Percentiles rank a stretch among this genome's conserved stretches.
Evolutionary conservation across 1,140 invertebrate species (phyloP).

Genomic region (Macrobrachium nipponense): DNA sequence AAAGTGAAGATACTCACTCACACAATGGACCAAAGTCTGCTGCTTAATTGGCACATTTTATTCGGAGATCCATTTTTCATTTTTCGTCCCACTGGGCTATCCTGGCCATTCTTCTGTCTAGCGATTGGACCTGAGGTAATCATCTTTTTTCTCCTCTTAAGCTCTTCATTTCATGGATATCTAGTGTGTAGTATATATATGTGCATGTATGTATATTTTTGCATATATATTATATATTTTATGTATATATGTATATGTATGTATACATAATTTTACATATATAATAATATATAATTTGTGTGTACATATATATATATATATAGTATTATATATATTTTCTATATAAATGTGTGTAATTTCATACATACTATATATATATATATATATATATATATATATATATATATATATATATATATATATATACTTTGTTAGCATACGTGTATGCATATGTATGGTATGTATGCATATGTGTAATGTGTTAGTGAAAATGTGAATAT

Average conservation of each 20-base stretch:
- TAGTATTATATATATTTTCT: too few species aligned
- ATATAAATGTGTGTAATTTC: too few species aligned
- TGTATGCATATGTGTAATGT: not conserved
- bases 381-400: conserved; percentile 16
- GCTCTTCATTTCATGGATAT: too few species aligned
- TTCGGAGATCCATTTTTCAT: too few species aligned
- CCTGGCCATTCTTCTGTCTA: too few species aligned
- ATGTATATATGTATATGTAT: conserved; percentile 3
- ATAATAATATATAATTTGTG: not conserved
- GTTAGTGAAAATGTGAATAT: not conserved
- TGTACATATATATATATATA: not conserved
- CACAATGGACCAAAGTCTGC: too few species aligned
- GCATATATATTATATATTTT: not conserved
- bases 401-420: conserved; percentile 4
- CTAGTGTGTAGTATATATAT: not conserved
- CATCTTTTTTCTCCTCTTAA: too few species aligned
- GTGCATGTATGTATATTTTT: not conserved
- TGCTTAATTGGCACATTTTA: too few species aligned
- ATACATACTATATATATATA: conserved; percentile 16
- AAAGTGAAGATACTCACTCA: too few species aligned
- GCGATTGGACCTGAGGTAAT: too few species aligned
- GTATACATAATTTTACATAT: too few species aligned
- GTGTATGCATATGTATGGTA: not conserved
- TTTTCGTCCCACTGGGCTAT: too few species aligned
- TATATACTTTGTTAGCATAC: not conserved